Evolutionary conservation across 2,888 invertebrate species (phyloP), one percentile per base, ranked within the genome.

Genomic region (Dicranocentrus wangi): DNA sequence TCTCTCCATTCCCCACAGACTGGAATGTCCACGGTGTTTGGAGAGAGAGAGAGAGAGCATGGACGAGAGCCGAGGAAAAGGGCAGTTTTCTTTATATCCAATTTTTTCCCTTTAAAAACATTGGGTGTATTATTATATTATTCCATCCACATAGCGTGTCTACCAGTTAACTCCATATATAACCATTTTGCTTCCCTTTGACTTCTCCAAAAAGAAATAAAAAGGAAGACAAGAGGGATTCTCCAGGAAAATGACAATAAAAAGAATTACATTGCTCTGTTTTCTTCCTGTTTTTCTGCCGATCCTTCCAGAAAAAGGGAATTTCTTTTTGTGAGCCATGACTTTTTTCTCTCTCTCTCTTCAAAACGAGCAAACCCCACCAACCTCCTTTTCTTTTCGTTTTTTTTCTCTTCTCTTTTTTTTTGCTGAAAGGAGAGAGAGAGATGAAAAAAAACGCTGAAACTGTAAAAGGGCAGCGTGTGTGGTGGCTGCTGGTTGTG

Each of bases 161-260:
- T n/a, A n/a, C n/a, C n/a, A n/a, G n/a, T n/a, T n/a, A n/a, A n/a
- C n/a, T n/a, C n/a, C n/a, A n/a, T n/a, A 10, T 15, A 42, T 23
- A n/a, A 47, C n/a, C 13, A 8, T 27, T 70, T 70, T 27, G 42
- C 25, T 23, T 3, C 51, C 53, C 53, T 27, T 70, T 70, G 21
- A 43, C 25, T 23, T 3, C 51, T 68, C 53, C 25, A 21, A 53
- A 82, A 80, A 71, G 72, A 73, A 81, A 69, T 76, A 77, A 83
- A 66, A 77, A 68, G 73, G 47, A 83, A 80, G 60, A 76, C 58
- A 68, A 53, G 66, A 73, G 71, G 65, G 73, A 78, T 65, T 72
- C 76, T 55, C 23, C 42, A 80, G 82, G 71, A 76, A 79, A 79
- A 73, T 79, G 79, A 82, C 77, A 82, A 72, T 77, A 79, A 73